Conservation (phyloP, 2,888 invertebrate species). For the Synergus umbraculus region DNA sequence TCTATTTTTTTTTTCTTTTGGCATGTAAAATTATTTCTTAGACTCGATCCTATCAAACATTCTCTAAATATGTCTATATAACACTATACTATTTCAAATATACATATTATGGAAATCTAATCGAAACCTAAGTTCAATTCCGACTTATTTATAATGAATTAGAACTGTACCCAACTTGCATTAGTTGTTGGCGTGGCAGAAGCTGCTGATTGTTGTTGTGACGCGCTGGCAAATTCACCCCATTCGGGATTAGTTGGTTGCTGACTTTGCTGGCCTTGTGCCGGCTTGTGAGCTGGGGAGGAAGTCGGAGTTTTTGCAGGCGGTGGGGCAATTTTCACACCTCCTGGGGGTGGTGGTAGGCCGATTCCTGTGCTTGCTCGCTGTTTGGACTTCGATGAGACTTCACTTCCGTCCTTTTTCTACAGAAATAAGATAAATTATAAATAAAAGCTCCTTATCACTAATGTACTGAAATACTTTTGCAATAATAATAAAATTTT, state of each 20-base stretch:
- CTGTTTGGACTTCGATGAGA: conserved; percentile 82
- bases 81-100: conserved; percentile 51
- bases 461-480: background rate
- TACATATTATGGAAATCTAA: conserved; percentile 38
- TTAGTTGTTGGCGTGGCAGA: conserved; percentile 66
- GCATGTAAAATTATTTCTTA: conserved; percentile 39
- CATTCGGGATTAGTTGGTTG: conserved; percentile 81
- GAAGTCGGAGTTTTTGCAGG: conserved; percentile 83
- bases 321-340: conserved; percentile 87
- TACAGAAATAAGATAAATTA: conserved; percentile 72
- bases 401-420: conserved; percentile 94
- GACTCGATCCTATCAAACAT: conserved; percentile 48
- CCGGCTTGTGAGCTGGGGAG: conserved; percentile 87
- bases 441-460: background rate
- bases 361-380: conserved; percentile 80
- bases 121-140: conserved; percentile 16
- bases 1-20: background rate
- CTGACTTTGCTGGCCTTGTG: conserved; percentile 78
- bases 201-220: conserved; percentile 65
- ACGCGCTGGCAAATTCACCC: conserved; percentile 86
- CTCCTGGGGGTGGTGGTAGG: conserved; percentile 91
- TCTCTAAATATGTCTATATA: conserved; percentile 34
- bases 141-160: conserved; percentile 58
- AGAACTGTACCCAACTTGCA: conserved; percentile 77
- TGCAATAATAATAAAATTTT: background rate